These are phyloP conservation scores for Sapajus apella DNA, from an alignment of 2,113 vertebrate species.

Conservation along the genomic window DNA sequence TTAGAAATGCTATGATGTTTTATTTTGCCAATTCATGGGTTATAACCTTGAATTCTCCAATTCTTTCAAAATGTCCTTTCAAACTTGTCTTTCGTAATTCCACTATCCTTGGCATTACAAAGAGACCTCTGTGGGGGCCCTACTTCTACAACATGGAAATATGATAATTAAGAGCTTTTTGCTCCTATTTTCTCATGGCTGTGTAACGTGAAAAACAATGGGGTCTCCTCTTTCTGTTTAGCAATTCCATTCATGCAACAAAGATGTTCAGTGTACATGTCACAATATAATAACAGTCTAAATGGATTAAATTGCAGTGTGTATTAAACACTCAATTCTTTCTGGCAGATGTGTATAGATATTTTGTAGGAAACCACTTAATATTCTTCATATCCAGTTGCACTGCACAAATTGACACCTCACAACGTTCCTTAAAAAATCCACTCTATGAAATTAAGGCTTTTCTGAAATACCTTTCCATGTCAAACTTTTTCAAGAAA, in stretches of 20 bases:
- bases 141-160: constrained; percentile 38
- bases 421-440: neutral
- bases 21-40: neutral
- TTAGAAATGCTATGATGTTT: neutral
- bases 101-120: constrained; percentile 42
- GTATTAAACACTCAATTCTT: constrained; percentile 61
- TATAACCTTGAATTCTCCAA: constrained; percentile 38
- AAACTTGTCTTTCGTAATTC: constrained; percentile 56
- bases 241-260: constrained; percentile 66
- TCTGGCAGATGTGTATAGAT: constrained; percentile 48
- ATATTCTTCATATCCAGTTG: neutral
- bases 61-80: constrained; percentile 56
- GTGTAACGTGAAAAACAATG: constrained; percentile 29
- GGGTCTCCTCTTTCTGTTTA: constrained; percentile 8
- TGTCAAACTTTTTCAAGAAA: constrained; percentile 7
- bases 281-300: constrained; percentile 72
- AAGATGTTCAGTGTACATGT: constrained; percentile 56
- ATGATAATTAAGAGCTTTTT: constrained; percentile 60
- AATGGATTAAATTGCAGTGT: constrained; percentile 69
- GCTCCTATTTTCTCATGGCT: constrained; percentile 6
- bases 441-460: neutral
- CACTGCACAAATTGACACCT: neutral
- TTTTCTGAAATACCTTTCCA: neutral
- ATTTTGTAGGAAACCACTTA: constrained; percentile 39
- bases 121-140: neutral